Conservation (phyloP, 2,888 invertebrate species). For the Aphodius sticticus region DNA sequence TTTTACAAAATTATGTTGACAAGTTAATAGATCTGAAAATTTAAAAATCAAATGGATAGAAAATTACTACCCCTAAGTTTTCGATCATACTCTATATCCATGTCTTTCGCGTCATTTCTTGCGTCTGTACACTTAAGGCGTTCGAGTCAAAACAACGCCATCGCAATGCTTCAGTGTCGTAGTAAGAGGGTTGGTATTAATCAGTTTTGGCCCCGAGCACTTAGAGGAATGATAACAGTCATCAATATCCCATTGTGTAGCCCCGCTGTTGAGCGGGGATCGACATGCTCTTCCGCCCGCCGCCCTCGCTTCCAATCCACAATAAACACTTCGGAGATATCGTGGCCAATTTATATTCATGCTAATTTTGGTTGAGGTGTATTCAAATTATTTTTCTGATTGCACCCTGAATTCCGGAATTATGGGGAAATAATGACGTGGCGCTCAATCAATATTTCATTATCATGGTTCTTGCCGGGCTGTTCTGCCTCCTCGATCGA, state of each 20-base stretch:
- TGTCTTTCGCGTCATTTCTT: not conserved
- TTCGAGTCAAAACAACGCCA: not conserved
- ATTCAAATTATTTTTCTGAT: not conserved
- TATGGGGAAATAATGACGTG: not conserved
- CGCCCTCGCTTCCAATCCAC: not conserved
- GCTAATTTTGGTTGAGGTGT: not conserved
- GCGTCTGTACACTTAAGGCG: not conserved
- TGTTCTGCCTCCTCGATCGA: not conserved
- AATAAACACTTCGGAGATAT: slow-evolving; percentile 32
- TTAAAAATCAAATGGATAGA: not conserved
- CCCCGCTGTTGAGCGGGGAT: slow-evolving; percentile 12
- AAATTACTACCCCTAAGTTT: not conserved
- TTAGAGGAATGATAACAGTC: slow-evolving; percentile 39
- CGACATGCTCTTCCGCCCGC: not conserved
- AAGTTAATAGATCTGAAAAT: too few relatives aligned
- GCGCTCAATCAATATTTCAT: not conserved
- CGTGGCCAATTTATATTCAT: slow-evolving; percentile 26
- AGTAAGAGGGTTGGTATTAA: slow-evolving; percentile 46
- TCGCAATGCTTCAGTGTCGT: slow-evolving; percentile 4
- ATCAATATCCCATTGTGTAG: slow-evolving; percentile 37
- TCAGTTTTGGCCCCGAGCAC: slow-evolving; percentile 45
- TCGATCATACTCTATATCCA: not conserved
- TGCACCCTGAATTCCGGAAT: not conserved
- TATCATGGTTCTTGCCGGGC: not conserved
- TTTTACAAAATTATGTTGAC: too few relatives aligned